These are phyloP conservation scores for Latrodectus hesperus DNA, from an alignment of 2,888 invertebrate species.

Conservation along the genomic window DNA sequence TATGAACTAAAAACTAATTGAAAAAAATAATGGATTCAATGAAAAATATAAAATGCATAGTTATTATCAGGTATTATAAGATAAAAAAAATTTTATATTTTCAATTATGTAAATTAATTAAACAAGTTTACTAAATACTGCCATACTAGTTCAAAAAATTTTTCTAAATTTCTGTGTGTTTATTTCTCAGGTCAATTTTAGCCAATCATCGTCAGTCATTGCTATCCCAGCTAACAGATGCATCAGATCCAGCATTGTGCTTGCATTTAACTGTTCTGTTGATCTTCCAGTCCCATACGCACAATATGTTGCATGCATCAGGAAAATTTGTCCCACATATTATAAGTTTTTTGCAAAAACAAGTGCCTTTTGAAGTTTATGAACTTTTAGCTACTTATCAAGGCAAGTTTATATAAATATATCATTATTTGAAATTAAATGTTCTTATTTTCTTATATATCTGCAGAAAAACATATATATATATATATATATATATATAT, in stretches of 20 bases:
- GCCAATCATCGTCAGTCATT: slow-evolving; percentile 87
- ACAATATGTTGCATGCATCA: slow-evolving; percentile 91
- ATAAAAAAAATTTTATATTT: too few species aligned
- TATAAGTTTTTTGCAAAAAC: slow-evolving; percentile 82
- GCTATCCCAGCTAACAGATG: slow-evolving; percentile 82
- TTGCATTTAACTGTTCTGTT: slow-evolving; percentile 86
- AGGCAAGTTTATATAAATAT: slow-evolving; percentile 79
- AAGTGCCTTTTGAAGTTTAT: slow-evolving; percentile 82
- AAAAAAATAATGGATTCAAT: too few species aligned
- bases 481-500: background rate
- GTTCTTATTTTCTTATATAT: background rate
- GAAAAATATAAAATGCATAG: too few species aligned
- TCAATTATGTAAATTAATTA: too few species aligned
- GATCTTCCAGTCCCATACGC: slow-evolving; percentile 86
- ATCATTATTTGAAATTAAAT: background rate
- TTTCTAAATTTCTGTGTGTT: background rate
- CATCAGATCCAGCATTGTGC: slow-evolving; percentile 83
- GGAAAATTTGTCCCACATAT: slow-evolving; percentile 92
- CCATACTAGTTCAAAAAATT: too few species aligned
- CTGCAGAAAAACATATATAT: background rate
- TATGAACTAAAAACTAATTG: too few species aligned
- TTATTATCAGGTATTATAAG: too few species aligned
- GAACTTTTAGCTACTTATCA: slow-evolving; percentile 83
- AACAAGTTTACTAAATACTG: too few species aligned
- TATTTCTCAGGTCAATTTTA: slow-evolving; percentile 80